phyloP scores from a whole-genome alignment of 2,113 vertebrate genomes.

The Amphilophus citrinellus region DNA sequence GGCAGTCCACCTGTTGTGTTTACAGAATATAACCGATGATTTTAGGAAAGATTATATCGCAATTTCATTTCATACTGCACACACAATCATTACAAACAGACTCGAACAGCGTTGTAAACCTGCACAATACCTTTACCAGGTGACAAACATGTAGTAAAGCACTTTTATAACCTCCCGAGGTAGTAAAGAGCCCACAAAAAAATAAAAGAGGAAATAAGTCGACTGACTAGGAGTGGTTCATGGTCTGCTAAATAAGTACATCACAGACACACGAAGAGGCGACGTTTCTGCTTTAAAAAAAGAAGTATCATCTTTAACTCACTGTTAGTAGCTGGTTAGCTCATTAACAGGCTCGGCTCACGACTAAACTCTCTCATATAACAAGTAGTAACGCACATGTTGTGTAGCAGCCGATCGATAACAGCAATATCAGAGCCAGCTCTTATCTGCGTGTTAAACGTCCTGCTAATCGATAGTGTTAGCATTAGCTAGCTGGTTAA shows the following conservation, averaged over 20 bases:
- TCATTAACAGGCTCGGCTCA: background rate
- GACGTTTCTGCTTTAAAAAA: background rate
- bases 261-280: background rate
- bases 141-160: background rate
- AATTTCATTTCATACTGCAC: background rate
- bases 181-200: background rate
- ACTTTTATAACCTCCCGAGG: background rate
- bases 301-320: background rate
- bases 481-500: slow-evolving; percentile 53
- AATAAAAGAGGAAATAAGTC: background rate
- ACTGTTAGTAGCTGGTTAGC: background rate
- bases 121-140: background rate
- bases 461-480: slow-evolving; percentile 27
- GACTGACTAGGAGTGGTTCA: background rate
- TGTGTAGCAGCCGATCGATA: background rate
- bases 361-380: background rate
- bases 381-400: background rate
- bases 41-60: background rate
- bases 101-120: background rate
- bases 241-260: background rate
- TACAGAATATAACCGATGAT: background rate
- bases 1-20: slow-evolving; percentile 21
- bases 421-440: background rate
- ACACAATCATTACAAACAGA: background rate
- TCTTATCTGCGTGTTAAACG: background rate